A percentile compares a stretch with the other conserved stretches of the same genome.
phyloP scores from a whole-genome alignment of 1,140 invertebrate species.

The Listronotus oregonensis region DNA sequence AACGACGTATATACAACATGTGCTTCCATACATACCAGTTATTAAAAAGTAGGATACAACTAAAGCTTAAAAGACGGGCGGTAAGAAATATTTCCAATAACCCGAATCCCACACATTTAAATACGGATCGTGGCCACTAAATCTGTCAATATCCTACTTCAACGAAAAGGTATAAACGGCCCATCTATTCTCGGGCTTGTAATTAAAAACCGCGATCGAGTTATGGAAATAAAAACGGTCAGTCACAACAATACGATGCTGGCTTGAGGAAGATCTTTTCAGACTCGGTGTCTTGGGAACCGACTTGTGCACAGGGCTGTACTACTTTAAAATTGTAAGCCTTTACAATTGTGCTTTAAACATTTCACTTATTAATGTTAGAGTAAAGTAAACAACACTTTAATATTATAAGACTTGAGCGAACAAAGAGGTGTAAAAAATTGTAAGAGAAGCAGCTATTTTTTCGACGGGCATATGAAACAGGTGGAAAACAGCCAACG shows the following conservation, averaged over 20 bases:
- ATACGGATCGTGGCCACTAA: constrained; percentile 10
- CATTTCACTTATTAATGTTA: too few relatives aligned
- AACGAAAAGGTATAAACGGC: constrained; percentile 1
- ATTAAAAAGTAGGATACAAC: too few relatives aligned
- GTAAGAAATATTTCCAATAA: background rate
- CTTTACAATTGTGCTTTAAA: too few relatives aligned
- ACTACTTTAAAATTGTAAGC: background rate
- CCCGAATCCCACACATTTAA: constrained; percentile 1
- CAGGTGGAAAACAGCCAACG: too few relatives aligned
- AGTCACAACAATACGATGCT: constrained; percentile 12
- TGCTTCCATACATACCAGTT: too few relatives aligned
- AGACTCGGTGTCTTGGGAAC: constrained; percentile 8
- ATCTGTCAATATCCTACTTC: constrained; percentile 7
- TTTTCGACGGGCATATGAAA: too few relatives aligned
- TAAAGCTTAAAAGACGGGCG: too few relatives aligned
- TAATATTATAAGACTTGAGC: too few relatives aligned
- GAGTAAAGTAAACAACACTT: too few relatives aligned
- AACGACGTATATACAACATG: too few relatives aligned
- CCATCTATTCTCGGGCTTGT: constrained; percentile 5
- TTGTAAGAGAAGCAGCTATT: too few relatives aligned
- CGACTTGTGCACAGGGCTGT: background rate
- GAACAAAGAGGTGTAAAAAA: too few relatives aligned
- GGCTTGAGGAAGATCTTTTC: background rate
- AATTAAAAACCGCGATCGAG: constrained; percentile 20
- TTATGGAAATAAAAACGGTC: constrained; percentile 21